A percentile compares a stretch with the other conserved stretches of the same genome.
These are phyloP conservation scores for Pyrrhura leucotis DNA, from an alignment of 2,797 vertebrate species.

Conservation along the genomic window DNA sequence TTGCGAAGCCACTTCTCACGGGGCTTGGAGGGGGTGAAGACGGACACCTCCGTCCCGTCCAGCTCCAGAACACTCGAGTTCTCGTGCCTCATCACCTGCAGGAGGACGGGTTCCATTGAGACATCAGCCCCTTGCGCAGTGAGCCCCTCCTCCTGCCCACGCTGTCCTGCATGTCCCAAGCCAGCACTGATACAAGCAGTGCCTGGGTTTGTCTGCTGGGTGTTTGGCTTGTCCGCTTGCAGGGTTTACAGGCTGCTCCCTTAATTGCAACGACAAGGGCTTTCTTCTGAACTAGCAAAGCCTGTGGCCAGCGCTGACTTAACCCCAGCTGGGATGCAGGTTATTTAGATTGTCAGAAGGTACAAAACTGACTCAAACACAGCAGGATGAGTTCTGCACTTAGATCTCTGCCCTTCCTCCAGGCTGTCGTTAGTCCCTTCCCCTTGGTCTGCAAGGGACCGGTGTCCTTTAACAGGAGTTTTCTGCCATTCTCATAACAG, in stretches of 20 bases:
- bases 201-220: background rate
- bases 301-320: background rate
- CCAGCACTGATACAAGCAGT: background rate
- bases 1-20: slow-evolving; percentile 97
- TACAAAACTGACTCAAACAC: background rate
- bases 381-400: background rate
- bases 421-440: background rate
- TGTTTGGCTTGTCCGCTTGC: background rate
- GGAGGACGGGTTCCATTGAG: background rate
- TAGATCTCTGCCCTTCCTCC: background rate
- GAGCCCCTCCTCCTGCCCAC: background rate
- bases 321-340: background rate
- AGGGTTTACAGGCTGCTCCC: background rate
- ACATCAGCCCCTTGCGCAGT: background rate
- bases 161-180: background rate
- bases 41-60: slow-evolving; percentile 94
- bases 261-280: background rate
- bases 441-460: background rate
- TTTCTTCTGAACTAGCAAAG: background rate
- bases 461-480: background rate
- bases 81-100: slow-evolving; percentile 95
- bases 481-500: fast-evolving
- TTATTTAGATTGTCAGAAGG: background rate
- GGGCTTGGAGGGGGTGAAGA: slow-evolving; percentile 97
- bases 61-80: slow-evolving; percentile 93